These are phyloP conservation scores for Cinclus mexicanus DNA, from an alignment of 2,113 vertebrate species.

Conservation along the genomic window DNA sequence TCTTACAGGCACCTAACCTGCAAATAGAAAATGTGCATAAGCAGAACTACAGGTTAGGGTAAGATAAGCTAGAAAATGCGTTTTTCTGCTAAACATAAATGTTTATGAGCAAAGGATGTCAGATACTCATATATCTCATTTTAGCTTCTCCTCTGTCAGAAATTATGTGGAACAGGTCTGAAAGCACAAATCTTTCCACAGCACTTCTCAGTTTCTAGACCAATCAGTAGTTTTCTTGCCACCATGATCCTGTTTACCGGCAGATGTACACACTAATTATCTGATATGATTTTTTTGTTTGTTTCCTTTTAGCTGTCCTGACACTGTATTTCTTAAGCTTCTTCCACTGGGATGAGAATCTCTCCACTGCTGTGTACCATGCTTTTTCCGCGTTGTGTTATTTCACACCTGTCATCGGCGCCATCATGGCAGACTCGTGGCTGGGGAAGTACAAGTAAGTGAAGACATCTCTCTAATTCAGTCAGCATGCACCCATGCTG, in stretches of 20 bases:
- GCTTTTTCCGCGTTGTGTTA: constrained; percentile 94
- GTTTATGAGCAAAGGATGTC: neutral
- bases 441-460: constrained; percentile 95
- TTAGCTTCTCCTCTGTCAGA: neutral
- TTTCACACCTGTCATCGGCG: constrained; percentile 94
- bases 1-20: neutral
- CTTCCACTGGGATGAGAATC: constrained; percentile 89
- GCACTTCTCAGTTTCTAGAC: neutral
- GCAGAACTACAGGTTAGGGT: neutral
- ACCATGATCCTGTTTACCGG: neutral
- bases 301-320: constrained; percentile 83
- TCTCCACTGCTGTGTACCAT: constrained; percentile 93
- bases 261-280: neutral
- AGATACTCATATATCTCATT: neutral
- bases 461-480: neutral
- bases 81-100: neutral
- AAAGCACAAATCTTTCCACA: neutral
- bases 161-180: neutral
- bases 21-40: neutral
- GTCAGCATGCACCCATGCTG: neutral
- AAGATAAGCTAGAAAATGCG: constrained; percentile 4
- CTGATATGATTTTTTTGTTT: neutral
- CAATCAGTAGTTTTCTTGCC: neutral
- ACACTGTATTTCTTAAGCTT: constrained; percentile 93
- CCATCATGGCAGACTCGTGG: constrained; percentile 95